Percentiles rank a stretch among this genome's conserved stretches.
These are phyloP conservation scores for Euschistus heros DNA, from an alignment of 1,140 invertebrate species.

Conservation along the genomic window DNA sequence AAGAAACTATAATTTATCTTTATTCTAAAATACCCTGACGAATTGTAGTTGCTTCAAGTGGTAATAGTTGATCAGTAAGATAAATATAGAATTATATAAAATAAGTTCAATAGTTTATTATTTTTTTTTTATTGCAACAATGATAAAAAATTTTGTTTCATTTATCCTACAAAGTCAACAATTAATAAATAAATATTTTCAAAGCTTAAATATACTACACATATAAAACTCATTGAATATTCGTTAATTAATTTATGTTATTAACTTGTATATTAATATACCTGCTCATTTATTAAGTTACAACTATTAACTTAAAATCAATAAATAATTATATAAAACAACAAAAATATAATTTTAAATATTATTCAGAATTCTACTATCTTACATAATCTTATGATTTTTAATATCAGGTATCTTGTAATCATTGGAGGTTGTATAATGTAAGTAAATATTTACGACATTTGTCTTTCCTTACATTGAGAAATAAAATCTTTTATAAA, in stretches of 20 bases:
- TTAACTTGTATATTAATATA: constrained; percentile 7
- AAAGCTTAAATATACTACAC: not conserved
- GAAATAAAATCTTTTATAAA: not conserved
- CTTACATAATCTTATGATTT: constrained; percentile 7
- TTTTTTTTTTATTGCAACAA: constrained; percentile 15
- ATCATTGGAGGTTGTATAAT: constrained; percentile 3
- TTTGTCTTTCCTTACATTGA: not conserved
- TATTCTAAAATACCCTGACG: too few species aligned
- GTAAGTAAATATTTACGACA: not conserved
- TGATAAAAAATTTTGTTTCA: constrained; percentile 6
- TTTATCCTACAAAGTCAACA: constrained; percentile 8
- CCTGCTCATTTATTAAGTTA: not conserved
- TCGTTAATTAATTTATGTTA: not conserved
- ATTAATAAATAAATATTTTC: constrained; percentile 12
- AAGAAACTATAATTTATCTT: too few species aligned
- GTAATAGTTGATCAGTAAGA: too few species aligned
- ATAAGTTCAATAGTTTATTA: not conserved
- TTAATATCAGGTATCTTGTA: constrained; percentile 10
- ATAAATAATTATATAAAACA: constrained; percentile 12
- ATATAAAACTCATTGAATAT: not conserved
- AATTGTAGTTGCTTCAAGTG: too few species aligned
- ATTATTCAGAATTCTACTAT: not conserved
- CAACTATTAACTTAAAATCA: constrained; percentile 6
- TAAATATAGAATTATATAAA: too few species aligned
- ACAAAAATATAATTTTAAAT: constrained; percentile 13